Conservation (phyloP, 2,888 invertebrate genomes). For the Hoplodrina blanda region DNA sequence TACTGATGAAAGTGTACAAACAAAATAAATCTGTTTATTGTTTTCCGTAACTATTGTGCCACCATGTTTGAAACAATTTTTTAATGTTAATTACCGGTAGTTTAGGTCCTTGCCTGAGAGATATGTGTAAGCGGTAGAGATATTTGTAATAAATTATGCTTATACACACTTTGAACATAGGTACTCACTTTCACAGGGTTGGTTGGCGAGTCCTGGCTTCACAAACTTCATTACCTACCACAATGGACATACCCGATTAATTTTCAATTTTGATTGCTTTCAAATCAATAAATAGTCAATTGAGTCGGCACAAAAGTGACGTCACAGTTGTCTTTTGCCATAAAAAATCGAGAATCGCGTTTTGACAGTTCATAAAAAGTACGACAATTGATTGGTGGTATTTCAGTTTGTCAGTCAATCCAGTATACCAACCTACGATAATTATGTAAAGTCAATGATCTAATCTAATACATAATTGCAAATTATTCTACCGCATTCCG, state of each 20-base stretch:
- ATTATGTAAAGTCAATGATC: constrained; percentile 5
- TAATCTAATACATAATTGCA: constrained; percentile 1
- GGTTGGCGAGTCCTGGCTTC: not conserved
- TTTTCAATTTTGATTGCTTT: no score
- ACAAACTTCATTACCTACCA: not conserved
- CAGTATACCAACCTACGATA: not conserved
- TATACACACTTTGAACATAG: not conserved
- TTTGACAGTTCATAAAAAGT: no score
- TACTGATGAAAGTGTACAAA: constrained; percentile 17
- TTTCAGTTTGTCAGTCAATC: no score
- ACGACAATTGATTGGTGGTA: no score
- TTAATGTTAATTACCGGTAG: constrained; percentile 35
- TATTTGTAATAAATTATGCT: constrained; percentile 29
- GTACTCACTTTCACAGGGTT: not conserved
- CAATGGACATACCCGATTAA: not conserved
- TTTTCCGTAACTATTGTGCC: constrained; percentile 60
- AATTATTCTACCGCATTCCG: constrained; percentile 45
- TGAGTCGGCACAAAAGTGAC: no score
- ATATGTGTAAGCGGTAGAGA: constrained; percentile 42
- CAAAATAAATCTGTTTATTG: constrained; percentile 22
- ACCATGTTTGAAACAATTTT: constrained; percentile 52
- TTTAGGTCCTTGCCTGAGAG: constrained; percentile 46
- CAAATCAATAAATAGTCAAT: no score
- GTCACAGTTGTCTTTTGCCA: no score
- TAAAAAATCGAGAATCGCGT: no score